Base-by-base conservation (phyloP, 2,113 vertebrate genomes). In the Crypturellus undulatus region DNA sequence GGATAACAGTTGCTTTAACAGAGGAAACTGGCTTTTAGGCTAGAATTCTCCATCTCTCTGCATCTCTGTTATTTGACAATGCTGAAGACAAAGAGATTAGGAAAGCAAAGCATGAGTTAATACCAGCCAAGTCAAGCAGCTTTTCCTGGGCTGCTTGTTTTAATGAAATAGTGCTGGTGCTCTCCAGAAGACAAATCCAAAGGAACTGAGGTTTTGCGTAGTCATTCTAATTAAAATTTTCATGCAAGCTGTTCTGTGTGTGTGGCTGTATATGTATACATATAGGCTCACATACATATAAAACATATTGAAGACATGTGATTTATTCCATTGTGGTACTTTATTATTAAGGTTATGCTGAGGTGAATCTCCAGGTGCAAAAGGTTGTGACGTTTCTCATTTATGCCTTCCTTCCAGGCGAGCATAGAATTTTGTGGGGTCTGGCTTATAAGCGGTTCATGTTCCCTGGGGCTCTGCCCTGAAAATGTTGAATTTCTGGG, bases 11-110 rank as follows among this genome's bases (percentile, higher is more conserved):
- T 72, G 83, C 87, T 92, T 75, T 94, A 89, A 79, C 77, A 73
- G 79, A 92, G 91, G 83, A 97, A 96, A 82, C 70, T 51, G 83
- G 76, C 80, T 93, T 94, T 95, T 91, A 95, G 47, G 79, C 36
- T 85, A 68, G 72, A 94, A 93, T 79, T 81, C 69, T 84, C 25
- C 64, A 25, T 94, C 73, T 95, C 32, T 95, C 87, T 84, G 89
- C 78, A 89, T 76, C 71, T 94, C 38, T 89, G 79, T 86, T 97
- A 68, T 94, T 93, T 96, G 94, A 92, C 92, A 97, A 89, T 70
- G 87, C 49, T 84, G 81, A 93, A 93, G 96, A 79, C 54, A 96
- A 90, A 92, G 96, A 95, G 49, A 94, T 94, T 92, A 96, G 42
- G 84, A 92, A 89, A 94, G 58, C 22, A 89, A 92, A 92, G 28